A percentile compares a stretch with the other conserved stretches of the same genome.
Conservation (phyloP, 2,113 vertebrate genomes). For the Siniperca knerii region DNA sequence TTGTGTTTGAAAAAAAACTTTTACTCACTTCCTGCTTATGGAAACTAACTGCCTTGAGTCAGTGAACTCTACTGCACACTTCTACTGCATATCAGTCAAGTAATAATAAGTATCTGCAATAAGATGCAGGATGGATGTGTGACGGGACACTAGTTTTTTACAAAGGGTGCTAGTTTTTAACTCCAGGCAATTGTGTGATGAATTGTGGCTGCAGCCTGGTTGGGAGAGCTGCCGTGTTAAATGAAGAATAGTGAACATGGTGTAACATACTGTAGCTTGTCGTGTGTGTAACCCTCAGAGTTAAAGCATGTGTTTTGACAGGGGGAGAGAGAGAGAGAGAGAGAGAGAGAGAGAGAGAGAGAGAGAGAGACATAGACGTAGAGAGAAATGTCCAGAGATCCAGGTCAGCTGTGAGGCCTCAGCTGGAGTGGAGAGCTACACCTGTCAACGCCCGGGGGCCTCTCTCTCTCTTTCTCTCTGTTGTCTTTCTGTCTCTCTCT, state of each 20-base stretch:
- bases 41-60: conserved; percentile 5
- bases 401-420: conserved; percentile 84
- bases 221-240: conserved; percentile 39
- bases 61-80: background rate
- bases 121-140: background rate
- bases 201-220: conserved; percentile 4
- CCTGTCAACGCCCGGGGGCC: conserved; percentile 81
- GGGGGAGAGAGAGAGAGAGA: conserved; percentile 19
- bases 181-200: conserved; percentile 16
- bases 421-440: conserved; percentile 85
- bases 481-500: conserved; percentile 66
- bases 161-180: conserved; percentile 18
- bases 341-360: conserved; percentile 11
- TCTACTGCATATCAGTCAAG: background rate
- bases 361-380: conserved; percentile 35
- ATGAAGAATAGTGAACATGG: conserved; percentile 52
- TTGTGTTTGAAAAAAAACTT: conserved; percentile 23
- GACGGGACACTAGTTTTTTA: background rate
- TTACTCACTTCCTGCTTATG: conserved; percentile 10
- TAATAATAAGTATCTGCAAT: background rate
- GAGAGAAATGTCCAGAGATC: conserved; percentile 73
- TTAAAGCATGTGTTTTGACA: conserved; percentile 68
- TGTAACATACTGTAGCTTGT: conserved; percentile 52
- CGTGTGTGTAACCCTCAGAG: conserved; percentile 46
- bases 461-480: conserved; percentile 56